Conservation (phyloP, 37 sponge, comb jelly and placozoan species). For the Halichondria panicea region DNA sequence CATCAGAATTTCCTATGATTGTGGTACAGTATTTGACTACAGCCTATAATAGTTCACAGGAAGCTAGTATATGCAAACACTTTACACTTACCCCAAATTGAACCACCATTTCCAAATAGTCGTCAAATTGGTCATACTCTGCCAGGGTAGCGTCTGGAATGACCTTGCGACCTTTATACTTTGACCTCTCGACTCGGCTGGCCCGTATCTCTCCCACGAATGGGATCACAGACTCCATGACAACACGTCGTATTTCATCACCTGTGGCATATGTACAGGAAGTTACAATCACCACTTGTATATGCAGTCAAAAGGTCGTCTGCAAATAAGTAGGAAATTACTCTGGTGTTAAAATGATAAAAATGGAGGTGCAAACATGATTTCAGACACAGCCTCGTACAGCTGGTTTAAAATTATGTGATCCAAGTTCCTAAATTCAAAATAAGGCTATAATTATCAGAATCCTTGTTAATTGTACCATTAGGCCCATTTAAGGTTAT, state of each 20-base stretch:
- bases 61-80: not conserved
- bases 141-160: conserved; percentile 27
- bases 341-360: too few relatives aligned
- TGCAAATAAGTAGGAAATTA: too few relatives aligned
- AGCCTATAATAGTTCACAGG: too few relatives aligned
- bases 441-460: too few relatives aligned
- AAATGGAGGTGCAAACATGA: too few relatives aligned
- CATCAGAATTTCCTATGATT: too few relatives aligned
- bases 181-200: not conserved
- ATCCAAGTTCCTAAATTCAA: too few relatives aligned
- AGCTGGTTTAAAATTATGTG: too few relatives aligned
- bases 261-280: conserved; percentile 40
- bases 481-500: not conserved
- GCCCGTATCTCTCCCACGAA: conserved; percentile 23
- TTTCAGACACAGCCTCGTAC: too few relatives aligned
- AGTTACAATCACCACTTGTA: too few relatives aligned
- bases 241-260: conserved; percentile 78
- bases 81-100: conserved; percentile 75
- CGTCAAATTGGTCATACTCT: conserved; percentile 85
- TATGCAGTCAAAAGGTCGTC: too few relatives aligned
- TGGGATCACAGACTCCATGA: conserved; percentile 64
- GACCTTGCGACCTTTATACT: not conserved
- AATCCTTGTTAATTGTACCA: not conserved
- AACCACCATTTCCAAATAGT: conserved; percentile 89
- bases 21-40: too few relatives aligned